Percentiles rank a stretch among this genome's conserved stretches.
Conservation (phyloP, 1,140 invertebrate species). For the Lethrus apterus region DNA sequence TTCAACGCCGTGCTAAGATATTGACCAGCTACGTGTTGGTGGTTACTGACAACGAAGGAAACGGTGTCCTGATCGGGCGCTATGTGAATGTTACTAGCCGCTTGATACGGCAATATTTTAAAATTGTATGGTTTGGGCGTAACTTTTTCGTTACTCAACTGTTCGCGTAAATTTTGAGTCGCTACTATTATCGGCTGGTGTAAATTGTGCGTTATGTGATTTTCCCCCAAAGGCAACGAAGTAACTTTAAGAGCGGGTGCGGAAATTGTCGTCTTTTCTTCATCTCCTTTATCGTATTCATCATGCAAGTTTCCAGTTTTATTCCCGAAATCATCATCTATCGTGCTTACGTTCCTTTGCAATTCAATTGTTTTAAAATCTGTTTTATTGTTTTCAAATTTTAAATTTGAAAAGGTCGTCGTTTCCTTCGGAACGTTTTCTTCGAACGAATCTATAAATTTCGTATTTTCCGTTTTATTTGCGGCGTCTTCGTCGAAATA, state of each 20-base stretch:
- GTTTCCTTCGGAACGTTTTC: no score
- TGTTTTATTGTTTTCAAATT: no score
- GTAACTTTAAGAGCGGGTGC: constrained; percentile 27
- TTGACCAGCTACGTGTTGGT: constrained; percentile 50
- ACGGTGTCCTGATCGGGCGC: constrained; percentile 55
- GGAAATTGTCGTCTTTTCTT: constrained; percentile 14
- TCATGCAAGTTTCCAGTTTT: no score
- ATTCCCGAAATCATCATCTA: no score
- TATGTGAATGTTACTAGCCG: constrained; percentile 53
- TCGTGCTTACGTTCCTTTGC: no score
- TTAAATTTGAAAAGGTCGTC: no score
- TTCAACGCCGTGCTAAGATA: constrained; percentile 42
- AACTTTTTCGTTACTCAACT: constrained; percentile 38
- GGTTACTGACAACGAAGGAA: constrained; percentile 55
- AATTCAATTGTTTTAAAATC: no score
- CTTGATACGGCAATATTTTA: constrained; percentile 20
- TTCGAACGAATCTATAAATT: no score
- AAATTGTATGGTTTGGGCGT: constrained; percentile 20
- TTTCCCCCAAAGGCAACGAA: constrained; percentile 38
- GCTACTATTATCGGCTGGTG: constrained; percentile 35
- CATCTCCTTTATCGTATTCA: constrained; percentile 21
- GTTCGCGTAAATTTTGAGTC: constrained; percentile 35
- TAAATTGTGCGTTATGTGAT: constrained; percentile 28
- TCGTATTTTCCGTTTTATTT: constrained; percentile 19
- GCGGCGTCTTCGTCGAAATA: no score